These are phyloP conservation scores for Cetonia aurata DNA, from an alignment of 2,888 invertebrate species.

Conservation along the genomic window DNA sequence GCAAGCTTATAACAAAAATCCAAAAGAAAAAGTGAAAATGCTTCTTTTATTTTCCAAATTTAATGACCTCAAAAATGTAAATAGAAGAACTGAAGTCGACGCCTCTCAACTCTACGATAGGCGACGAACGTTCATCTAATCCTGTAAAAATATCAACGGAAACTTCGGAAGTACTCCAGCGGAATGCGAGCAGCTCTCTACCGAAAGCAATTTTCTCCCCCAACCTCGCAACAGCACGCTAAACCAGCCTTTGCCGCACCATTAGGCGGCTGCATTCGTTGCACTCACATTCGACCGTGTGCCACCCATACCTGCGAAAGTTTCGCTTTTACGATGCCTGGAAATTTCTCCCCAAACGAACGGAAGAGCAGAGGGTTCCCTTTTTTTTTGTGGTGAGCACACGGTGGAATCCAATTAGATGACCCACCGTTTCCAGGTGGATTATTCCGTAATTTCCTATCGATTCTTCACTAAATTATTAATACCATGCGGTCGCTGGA, in stretches of 20 bases:
- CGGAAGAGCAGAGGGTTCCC: background rate
- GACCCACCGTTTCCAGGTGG: constrained; percentile 30
- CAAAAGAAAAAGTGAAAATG: too few relatives aligned
- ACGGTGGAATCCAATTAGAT: constrained; percentile 27
- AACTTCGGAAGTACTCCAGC: background rate
- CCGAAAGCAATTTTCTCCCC: background rate
- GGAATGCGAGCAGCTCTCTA: background rate
- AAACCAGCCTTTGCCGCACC: background rate
- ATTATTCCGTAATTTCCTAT: constrained; percentile 29
- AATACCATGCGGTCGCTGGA: background rate
- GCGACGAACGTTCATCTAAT: background rate
- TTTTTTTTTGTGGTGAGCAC: constrained; percentile 2
- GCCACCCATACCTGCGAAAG: background rate
- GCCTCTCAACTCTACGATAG: too few relatives aligned
- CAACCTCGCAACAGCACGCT: background rate
- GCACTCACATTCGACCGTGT: background rate
- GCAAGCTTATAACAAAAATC: too few relatives aligned
- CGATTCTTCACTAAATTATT: constrained; percentile 23
- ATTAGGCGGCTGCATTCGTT: background rate
- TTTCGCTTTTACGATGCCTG: constrained; percentile 16
- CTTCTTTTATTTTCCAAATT: too few relatives aligned
- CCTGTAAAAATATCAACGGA: constrained; percentile 11
- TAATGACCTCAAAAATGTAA: too few relatives aligned
- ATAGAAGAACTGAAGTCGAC: too few relatives aligned
- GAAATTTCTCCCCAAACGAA: background rate